These are phyloP conservation scores for Chaetorhynchus papuensis DNA, from an alignment of 2,113 vertebrate genomes.

Conservation along the genomic window DNA sequence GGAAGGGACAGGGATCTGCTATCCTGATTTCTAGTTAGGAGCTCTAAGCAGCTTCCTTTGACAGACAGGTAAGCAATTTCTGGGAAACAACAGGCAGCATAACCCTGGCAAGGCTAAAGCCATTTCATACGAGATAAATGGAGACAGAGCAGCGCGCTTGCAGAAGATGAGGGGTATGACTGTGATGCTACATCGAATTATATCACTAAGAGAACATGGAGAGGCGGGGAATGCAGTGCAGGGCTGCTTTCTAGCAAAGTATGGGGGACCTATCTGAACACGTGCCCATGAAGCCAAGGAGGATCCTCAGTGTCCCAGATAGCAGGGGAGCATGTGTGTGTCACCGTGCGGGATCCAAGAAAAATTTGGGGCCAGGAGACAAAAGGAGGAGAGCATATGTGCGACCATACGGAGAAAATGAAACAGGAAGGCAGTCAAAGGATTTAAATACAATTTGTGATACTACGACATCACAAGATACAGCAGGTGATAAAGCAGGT, in stretches of 20 bases:
- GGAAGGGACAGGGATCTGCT: background rate
- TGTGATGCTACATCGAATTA: background rate
- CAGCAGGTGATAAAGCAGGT: background rate
- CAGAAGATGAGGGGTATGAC: background rate
- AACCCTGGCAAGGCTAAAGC: background rate
- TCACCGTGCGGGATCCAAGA: background rate
- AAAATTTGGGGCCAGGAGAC: background rate
- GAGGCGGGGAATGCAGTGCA: accelerated
- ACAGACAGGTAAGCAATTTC: slow-evolving; percentile 31
- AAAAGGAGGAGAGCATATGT: background rate
- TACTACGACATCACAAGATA: background rate
- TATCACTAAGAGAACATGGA: background rate
- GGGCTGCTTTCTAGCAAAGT: background rate
- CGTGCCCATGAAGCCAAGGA: background rate
- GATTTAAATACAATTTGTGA: slow-evolving; percentile 11
- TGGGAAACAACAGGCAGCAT: background rate
- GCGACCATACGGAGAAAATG: accelerated
- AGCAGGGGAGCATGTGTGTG: accelerated
- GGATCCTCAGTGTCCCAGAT: background rate
- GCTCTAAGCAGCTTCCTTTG: background rate
- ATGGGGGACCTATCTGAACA: background rate
- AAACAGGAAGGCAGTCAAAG: background rate
- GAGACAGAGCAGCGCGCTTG: background rate
- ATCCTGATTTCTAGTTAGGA: background rate
- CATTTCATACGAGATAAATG: background rate